Base-by-base conservation (phyloP, 2,113 vertebrate species). In the Cyrtonyx montezumae region DNA sequence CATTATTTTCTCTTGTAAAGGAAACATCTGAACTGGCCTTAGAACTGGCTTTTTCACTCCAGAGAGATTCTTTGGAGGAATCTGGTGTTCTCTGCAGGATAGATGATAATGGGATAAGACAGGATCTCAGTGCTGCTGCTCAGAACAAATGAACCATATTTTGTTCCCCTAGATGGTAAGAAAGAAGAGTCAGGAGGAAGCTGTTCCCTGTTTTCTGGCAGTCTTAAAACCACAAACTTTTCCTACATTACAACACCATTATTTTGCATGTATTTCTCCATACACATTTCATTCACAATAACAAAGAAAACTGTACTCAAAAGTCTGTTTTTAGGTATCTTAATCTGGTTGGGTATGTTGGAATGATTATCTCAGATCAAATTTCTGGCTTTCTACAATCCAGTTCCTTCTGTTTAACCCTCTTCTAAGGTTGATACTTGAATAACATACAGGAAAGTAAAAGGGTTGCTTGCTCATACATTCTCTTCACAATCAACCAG, bases 191-290 rank as follows among this genome's bases (percentile, higher is more conserved):
- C 40, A 74, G 20, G 62, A 94, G 77, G 55, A 88, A 78, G 62
- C 15, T 90, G 26, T 65, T 93, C 53, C 46, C 48, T 79, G 46
- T 43, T 73, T 87, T 68, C 70, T 78, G 45, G 18, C 36, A 45
- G n/a, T 73, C 56, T 87, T 91, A 53, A 91, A 92, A 79, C 43
- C 79, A 90, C 66, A 92, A 84, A 81, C 19, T 45, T 92, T 92
- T 45, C 32, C 67, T 86, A 71, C 21, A 13, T 88, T 90, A 68
- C 13, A 62, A 21, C 36, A 69, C 36, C 48, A 61, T 9, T 28
- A n/a, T 51, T 83, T 83, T 70, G 37, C 20, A 19, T 49, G 7
- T 25, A 53, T 89, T 86, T 85, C 56, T 48, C 61, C 80, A 40
- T 77, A 62, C 25, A 79, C n/a, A 49, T 58, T 94, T 95, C 16